Base-by-base conservation (phyloP, 2,888 invertebrate species). In the Synanthedon andrenaeformis region DNA sequence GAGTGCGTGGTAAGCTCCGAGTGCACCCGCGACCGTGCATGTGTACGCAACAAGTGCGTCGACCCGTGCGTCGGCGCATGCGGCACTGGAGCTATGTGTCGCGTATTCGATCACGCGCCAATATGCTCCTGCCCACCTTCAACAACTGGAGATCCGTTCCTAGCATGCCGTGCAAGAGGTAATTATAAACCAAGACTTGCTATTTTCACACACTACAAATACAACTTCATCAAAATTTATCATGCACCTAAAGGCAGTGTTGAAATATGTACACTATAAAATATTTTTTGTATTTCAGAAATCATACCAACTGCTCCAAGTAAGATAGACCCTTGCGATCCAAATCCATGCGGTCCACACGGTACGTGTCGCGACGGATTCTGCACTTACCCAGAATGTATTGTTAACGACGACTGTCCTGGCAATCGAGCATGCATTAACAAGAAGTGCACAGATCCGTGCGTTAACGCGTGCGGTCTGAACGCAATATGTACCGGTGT, bases 51-150 rank as follows among this genome's bases (percentile, higher is more conserved):
- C 92, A 85, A 92, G 74, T 96, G 96, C 67, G 82, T 92, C 3
- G 93, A 96, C 69, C 95, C 95, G 10, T 96, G 96, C 65, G 89
- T 91, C 2, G 94, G 94, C 41, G 91, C 92, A n/a, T 96, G 96
- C 62, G 95, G 96, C 56, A 90, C 91, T 64, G 91, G 90, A 19
- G 94, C 96, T 1, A 74, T 90, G 57, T 96, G 96, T 67, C 92
- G 87, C 54, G 88, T 88, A 3, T 81, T 86, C 58, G 86, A 88
- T 58, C 88, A 88, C 59, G 94, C 70, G 66, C 89, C 69, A 0
- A 92, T 95, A 53, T 96, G 96, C 69, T 92, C 91, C 52, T 96
- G 96, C 67, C 93, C 94, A 53, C 80, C 87, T 49, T 88, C 89
- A 12, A 90, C 90, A 60, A 89, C 91, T 3, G 96, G 96, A 51